Evolutionary conservation across 2,113 vertebrate genomes (phyloP), one percentile per base, ranked within the genome.

Genomic region (Crotalus tigris): DNA sequence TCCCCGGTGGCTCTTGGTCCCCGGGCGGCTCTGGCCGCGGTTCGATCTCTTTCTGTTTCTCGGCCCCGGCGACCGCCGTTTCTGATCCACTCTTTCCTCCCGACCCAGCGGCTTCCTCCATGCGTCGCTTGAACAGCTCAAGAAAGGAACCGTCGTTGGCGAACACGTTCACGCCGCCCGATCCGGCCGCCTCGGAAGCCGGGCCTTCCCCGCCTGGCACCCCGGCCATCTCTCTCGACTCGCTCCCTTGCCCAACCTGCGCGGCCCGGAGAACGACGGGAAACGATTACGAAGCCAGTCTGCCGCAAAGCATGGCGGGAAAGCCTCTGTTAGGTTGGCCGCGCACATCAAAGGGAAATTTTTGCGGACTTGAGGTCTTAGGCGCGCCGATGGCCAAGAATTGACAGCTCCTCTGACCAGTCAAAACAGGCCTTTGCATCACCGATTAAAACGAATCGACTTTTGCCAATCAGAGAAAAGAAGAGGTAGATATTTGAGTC

Each of bases 111-210:
- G 95, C 93, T 95, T 96, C 97, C 92, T 98, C 98, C 98, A 98
- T 99, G 97, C 98, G 99, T 97, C 99, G 98, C 98, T 97, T 99
- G 97, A 99, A 99, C 93, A 99, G 98, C 97, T 99, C 99, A 98
- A 99, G 97, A 97, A 99, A 99, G 97, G 99, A 99, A 95, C 99
- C 99, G 93, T 99, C 99, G 97, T 99, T 99, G 55, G 99, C 99
- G 97, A 99, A 99, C 33, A 95, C 98, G 97, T 99, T 99, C n/a
- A 98, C 96, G 26, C 97, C 98, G 54, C 96, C 95, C 44, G 96
- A 95, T 91, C 5, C 95, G 93, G 88, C 93, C 95, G 87, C 95
- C 94, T 90, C 51, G 91, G 94, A 24, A 93, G 93, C 57, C 93
- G 96, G 92, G 88, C 94, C 81, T 95, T 46, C 58, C 21, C 96